Percentiles rank a stretch among this genome's conserved stretches.
Evolutionary conservation across 2,113 vertebrate genomes (phyloP).

Genomic region (Otus sunia): DNA sequence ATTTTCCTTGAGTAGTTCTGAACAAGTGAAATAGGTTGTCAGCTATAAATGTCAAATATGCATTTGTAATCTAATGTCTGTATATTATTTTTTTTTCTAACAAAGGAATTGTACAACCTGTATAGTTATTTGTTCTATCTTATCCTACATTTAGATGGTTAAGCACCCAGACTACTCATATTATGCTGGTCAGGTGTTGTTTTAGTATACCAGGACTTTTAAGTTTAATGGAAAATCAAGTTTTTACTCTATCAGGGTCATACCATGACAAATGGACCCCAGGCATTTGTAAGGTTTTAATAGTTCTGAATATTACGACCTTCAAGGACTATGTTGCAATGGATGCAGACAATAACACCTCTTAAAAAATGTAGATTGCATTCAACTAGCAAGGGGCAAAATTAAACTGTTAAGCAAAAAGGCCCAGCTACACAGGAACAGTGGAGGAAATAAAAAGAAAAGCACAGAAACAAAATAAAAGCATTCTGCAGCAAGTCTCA

Average conservation of each 20-base stretch:
- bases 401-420: background rate
- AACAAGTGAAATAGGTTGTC: background rate
- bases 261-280: background rate
- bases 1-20: background rate
- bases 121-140: background rate
- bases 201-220: background rate
- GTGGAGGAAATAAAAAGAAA: background rate
- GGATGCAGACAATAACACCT: background rate
- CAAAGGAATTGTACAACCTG: background rate
- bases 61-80: background rate
- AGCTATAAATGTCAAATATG: background rate
- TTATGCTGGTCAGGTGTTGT: background rate
- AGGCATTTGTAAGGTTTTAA: background rate
- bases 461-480: background rate
- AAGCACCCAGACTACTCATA: background rate
- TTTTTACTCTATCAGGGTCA: background rate
- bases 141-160: background rate
- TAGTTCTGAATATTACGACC: background rate
- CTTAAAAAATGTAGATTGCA: background rate
- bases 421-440: background rate
- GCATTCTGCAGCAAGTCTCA: background rate
- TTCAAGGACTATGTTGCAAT: background rate
- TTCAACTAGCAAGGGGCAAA: background rate
- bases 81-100: background rate
- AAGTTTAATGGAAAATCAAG: background rate